Conservation (phyloP, 2,113 vertebrate species). For the Emberiza fucata region DNA sequence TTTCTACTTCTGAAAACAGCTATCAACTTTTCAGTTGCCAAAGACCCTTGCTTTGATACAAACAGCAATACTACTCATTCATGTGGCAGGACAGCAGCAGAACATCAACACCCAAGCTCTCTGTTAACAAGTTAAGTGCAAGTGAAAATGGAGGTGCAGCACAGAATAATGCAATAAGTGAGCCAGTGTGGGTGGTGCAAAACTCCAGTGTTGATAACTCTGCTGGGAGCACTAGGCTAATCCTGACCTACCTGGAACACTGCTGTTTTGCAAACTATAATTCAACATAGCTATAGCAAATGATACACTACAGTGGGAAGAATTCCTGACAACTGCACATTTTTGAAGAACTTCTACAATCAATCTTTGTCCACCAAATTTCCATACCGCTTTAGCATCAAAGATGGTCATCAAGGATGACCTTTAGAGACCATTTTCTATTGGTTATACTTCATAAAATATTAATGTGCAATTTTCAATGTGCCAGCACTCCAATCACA, state of each 20-base stretch:
- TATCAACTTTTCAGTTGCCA: not conserved
- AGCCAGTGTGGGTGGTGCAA: not conserved
- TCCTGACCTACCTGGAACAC: not conserved
- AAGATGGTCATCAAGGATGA: not conserved
- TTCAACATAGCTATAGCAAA: not conserved
- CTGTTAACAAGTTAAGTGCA: not conserved
- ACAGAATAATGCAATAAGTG: not conserved
- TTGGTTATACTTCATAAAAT: not conserved
- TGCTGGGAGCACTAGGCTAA: not conserved
- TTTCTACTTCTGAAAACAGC: not conserved
- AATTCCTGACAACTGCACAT: not conserved
- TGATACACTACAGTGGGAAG: not conserved
- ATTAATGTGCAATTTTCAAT: slow-evolving; percentile 13
- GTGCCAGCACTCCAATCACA: not conserved
- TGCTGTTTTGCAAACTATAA: not conserved
- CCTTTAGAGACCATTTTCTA: slow-evolving; percentile 16
- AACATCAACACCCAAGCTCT: not conserved
- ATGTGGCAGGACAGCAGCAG: not conserved
- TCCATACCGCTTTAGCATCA: not conserved
- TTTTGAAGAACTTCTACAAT: not conserved
- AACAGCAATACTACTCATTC: not conserved
- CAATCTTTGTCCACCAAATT: not conserved
- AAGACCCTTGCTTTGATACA: not conserved
- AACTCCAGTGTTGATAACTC: not conserved
- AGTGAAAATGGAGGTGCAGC: not conserved